Conservation (phyloP, 2,113 vertebrate genomes). For the Megalops atlanticus region DNA sequence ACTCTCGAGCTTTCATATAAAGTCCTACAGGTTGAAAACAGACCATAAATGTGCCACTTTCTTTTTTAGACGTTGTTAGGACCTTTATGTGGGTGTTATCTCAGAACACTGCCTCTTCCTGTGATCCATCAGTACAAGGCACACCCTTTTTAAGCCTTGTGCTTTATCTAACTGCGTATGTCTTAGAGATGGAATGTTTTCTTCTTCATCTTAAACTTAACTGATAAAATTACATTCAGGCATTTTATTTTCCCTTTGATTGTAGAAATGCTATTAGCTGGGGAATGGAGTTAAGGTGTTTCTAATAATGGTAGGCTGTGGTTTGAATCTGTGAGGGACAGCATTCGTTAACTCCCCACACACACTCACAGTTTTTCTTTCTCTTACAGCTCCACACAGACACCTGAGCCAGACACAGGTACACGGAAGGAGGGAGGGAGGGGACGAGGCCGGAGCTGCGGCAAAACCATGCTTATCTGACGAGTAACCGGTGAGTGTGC, state of each 20-base stretch:
- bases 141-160: neutral
- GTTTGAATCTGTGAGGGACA: neutral
- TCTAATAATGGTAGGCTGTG: neutral
- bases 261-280: neutral
- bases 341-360: neutral
- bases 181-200: neutral
- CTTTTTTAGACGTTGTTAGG: neutral
- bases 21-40: neutral
- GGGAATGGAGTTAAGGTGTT: neutral
- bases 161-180: neutral
- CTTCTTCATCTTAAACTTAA: neutral
- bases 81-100: neutral
- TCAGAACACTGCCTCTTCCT: neutral
- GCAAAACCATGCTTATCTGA: conserved; percentile 43
- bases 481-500: conserved; percentile 48
- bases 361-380: neutral
- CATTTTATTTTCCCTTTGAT: neutral
- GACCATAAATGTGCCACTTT: neutral
- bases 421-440: neutral
- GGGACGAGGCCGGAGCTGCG: neutral
- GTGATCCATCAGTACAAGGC: neutral
- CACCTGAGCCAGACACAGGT: neutral
- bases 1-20: neutral
- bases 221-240: neutral
- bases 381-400: neutral